A percentile compares a stretch with the other conserved stretches of the same genome.
Conservation (phyloP, 2,797 vertebrate species). For the Amniataba percoides region DNA sequence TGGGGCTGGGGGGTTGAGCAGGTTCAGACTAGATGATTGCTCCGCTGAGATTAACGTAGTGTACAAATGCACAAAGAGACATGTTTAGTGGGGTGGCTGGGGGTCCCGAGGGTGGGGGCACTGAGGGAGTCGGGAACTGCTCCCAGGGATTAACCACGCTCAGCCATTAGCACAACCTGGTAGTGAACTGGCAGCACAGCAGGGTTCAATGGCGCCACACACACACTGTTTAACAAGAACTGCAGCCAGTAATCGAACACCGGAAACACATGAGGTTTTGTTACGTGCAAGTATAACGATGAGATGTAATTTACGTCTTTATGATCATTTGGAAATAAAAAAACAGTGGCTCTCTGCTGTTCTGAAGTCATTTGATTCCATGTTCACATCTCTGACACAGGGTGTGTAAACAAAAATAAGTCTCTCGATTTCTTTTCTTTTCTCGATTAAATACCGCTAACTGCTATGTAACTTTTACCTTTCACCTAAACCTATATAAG, state of each 20-base stretch:
- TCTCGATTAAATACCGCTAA: too few species aligned
- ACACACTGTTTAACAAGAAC: conserved; percentile 15
- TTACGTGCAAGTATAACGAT: too few species aligned
- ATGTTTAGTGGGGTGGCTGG: background rate
- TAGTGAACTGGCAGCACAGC: conserved; percentile 39
- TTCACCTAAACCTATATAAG: background rate
- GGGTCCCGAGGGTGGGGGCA: conserved; percentile 6
- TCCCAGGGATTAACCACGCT: conserved; percentile 66
- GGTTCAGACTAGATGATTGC: conserved; percentile 44
- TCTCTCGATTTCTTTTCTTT: too few species aligned
- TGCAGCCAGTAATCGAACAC: background rate
- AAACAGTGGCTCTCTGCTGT: background rate
- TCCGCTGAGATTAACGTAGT: conserved; percentile 54
- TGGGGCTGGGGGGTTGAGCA: background rate
- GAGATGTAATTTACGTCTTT: background rate
- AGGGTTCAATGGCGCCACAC: conserved; percentile 36
- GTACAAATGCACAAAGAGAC: conserved; percentile 40
- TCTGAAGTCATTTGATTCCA: background rate
- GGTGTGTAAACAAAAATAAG: background rate
- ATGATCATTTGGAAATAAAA: too few species aligned
- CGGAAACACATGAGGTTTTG: background rate
- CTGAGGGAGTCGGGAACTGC: conserved; percentile 25
- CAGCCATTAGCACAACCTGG: conserved; percentile 53
- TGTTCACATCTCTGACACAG: background rate
- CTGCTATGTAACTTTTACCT: background rate